A percentile compares a stretch with the other conserved stretches of the same genome.
Evolutionary conservation across 1,140 invertebrate genomes (phyloP).

Genomic region (Eumeta japonica): DNA sequence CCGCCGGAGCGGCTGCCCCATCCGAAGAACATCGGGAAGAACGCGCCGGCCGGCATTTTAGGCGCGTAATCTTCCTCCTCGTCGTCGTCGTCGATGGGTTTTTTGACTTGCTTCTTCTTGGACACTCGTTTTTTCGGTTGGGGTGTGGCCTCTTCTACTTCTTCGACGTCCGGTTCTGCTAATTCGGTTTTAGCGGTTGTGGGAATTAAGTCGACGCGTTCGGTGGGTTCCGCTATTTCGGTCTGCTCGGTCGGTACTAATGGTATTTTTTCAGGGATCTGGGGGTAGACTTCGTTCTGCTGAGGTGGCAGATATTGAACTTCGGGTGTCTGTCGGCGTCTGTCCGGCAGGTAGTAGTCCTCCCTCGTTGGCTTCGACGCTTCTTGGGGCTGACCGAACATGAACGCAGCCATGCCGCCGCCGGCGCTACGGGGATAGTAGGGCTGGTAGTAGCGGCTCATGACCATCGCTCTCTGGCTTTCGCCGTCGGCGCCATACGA

Average conservation of each 20-base stretch:
- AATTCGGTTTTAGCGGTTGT: conserved; percentile 35
- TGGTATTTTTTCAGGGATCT: conserved; percentile 19
- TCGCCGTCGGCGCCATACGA: conserved; percentile 37
- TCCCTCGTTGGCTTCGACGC: conserved; percentile 15
- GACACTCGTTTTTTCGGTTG: conserved; percentile 29
- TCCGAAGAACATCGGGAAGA: conserved; percentile 65
- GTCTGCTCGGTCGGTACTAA: conserved; percentile 14
- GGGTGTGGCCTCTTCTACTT: conserved; percentile 23
- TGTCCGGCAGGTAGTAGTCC: conserved; percentile 35
- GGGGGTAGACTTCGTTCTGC: conserved; percentile 37
- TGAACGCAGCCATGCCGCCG: conserved; percentile 42
- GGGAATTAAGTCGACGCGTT: conserved; percentile 24
- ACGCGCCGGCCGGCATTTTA: conserved; percentile 49
- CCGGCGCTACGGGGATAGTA: conserved; percentile 33
- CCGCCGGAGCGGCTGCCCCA: conserved; percentile 32
- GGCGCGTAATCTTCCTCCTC: conserved; percentile 38
- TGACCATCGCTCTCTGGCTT: conserved; percentile 31
- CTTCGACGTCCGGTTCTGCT: conserved; percentile 34
- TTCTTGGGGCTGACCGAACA: conserved; percentile 33
- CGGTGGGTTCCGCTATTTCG: conserved; percentile 28
- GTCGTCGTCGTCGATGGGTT: conserved; percentile 45
- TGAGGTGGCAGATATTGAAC: conserved; percentile 25
- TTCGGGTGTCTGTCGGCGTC: conserved; percentile 34
- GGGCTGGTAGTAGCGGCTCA: conserved; percentile 47
- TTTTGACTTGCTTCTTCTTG: conserved; percentile 40